Evolutionary conservation across 1,140 invertebrate species (phyloP), one percentile per base, ranked within the genome.

Genomic region (Akabosia matsudoensis): DNA sequence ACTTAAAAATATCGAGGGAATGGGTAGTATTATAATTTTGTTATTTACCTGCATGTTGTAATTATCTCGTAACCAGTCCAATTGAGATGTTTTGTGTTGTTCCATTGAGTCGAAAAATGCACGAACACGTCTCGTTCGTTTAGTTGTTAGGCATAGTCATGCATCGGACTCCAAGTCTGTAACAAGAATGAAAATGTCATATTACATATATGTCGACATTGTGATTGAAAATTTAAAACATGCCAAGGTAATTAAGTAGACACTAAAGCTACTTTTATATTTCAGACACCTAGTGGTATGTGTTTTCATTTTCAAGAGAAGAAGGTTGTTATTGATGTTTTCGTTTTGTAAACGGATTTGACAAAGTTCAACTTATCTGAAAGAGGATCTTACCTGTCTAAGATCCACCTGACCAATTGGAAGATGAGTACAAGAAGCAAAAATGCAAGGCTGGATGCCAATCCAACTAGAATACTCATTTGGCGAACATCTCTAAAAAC

Each of bases 41-140:
- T 18, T 45, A 45, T n/a, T 84, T 83, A 93, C 92, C 87, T 97
- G 95, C 84, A 91, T 89, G 18, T 92, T 91, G 83, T 97, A 97
- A 85, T 97, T 97, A 82, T 97, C 94, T 1, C 94, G 87, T 52
- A 97, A 86, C 79, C 91, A 89, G 83, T 95, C 93, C 75, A 97
- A 85, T 83, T 97, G 94, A 82, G 92, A 92, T 77, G 91, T 91
- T 85, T 95, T 95, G 84, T 96, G 95, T 73, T 91, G 90, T 84
- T 97, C 94, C 77, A 97, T 93, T 83, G 91, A 94, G 82, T 97
- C 94, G 79, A 96, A 85, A n/a, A 88, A 85, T 45, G 83, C 82
- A n/a, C 81, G 82, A 52, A 82, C 61, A n/a, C 79, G 67, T 74
- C 76, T 51, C 2, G 79, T 28, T 34, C 81, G 56, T 26, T 81